A percentile compares a stretch with the other conserved stretches of the same genome.
Conservation (phyloP, 53 echinoderm and acorn worm genomes). For the Henricia sp. region DNA sequence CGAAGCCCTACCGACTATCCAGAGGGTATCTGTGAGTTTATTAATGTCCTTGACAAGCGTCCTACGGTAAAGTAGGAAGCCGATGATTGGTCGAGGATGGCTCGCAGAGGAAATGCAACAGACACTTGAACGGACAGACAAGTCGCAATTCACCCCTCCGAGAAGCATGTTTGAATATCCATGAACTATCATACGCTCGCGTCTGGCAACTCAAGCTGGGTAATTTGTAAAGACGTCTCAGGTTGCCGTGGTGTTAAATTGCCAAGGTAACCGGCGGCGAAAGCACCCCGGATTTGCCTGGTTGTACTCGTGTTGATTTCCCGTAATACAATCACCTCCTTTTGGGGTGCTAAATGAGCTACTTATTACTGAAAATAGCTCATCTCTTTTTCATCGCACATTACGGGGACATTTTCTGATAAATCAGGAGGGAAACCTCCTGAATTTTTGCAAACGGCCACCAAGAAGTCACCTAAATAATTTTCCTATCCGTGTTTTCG, state of each 20-base stretch:
- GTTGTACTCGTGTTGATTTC: too few relatives aligned
- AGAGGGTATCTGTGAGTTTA: not conserved
- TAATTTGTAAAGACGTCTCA: constrained; percentile 32
- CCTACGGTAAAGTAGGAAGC: not conserved
- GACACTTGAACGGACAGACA: constrained; percentile 40
- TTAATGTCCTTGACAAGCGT: constrained; percentile 47
- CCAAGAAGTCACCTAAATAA: too few relatives aligned
- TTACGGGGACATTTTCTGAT: too few relatives aligned
- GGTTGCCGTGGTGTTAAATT: constrained; percentile 37
- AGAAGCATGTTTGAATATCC: constrained; percentile 50
- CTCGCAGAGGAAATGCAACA: constrained; percentile 32
- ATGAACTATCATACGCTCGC: constrained; percentile 42
- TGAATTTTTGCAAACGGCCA: too few relatives aligned
- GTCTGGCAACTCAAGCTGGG: constrained; percentile 29
- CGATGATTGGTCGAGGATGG: constrained; percentile 15
- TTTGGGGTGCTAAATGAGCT: too few relatives aligned
- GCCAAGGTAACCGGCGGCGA: constrained; percentile 1
- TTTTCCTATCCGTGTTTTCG: too few relatives aligned
- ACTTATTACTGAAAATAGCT: too few relatives aligned
- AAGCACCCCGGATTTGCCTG: too few relatives aligned
- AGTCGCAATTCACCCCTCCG: not conserved
- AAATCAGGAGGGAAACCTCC: too few relatives aligned
- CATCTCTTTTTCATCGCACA: too few relatives aligned
- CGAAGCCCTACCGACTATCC: constrained; percentile 24
- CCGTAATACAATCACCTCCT: too few relatives aligned